Conservation (phyloP, 1,140 invertebrate species). For the Lordiphosa clarofinis region DNA sequence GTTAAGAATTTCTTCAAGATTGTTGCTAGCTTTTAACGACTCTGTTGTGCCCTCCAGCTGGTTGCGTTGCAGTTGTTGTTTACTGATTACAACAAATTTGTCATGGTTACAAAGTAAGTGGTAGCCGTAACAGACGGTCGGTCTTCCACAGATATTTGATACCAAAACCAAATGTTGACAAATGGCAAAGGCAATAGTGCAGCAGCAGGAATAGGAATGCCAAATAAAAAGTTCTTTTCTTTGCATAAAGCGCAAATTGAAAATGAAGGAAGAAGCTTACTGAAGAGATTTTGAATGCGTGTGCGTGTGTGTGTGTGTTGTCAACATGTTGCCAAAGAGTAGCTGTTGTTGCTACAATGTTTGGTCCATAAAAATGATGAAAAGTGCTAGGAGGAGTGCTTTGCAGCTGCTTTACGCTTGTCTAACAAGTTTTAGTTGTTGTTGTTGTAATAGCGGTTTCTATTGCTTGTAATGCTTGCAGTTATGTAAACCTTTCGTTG, state of each 20-base stretch:
- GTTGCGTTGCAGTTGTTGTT: slow-evolving; percentile 8
- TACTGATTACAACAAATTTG: slow-evolving; percentile 60
- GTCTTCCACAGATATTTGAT: slow-evolving; percentile 60
- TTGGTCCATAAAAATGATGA: slow-evolving; percentile 54
- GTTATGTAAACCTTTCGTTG: slow-evolving; percentile 61
- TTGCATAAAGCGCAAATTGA: slow-evolving; percentile 17
- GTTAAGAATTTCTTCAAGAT: too few species aligned
- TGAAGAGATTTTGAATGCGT: slow-evolving; percentile 19
- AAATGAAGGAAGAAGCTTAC: slow-evolving; percentile 4
- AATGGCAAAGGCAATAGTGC: slow-evolving; percentile 42
- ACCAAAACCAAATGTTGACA: slow-evolving; percentile 61
- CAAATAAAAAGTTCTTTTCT: slow-evolving; percentile 4
- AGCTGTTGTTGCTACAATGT: slow-evolving; percentile 6
- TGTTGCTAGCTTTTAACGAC: too few species aligned
- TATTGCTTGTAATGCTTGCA: slow-evolving; percentile 20
- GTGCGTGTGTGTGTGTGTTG: slow-evolving; percentile 20
- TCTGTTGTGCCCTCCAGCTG: too few species aligned
- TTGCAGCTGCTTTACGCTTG: slow-evolving; percentile 39
- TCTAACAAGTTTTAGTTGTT: slow-evolving; percentile 49
- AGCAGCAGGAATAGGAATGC: not conserved
- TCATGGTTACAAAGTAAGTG: slow-evolving; percentile 34
- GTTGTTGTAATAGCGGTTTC: slow-evolving; percentile 52
- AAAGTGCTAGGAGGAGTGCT: slow-evolving; percentile 22
- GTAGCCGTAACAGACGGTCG: slow-evolving; percentile 9
- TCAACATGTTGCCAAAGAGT: slow-evolving; percentile 51